phyloP scores from a whole-genome alignment of 2,113 vertebrate genomes.

The Paramisgurnus dabryanus region DNA sequence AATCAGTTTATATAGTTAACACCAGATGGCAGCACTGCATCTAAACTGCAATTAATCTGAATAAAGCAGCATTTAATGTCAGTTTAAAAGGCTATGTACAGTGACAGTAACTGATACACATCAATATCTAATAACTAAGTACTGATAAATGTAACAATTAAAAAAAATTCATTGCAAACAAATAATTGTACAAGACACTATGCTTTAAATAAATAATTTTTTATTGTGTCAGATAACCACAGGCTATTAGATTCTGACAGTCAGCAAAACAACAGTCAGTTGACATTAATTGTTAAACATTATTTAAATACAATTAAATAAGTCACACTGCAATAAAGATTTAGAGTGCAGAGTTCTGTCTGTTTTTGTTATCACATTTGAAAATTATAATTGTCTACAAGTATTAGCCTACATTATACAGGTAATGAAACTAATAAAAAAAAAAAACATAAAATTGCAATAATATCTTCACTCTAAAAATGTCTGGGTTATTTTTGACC shows the following conservation, averaged over 20 bases:
- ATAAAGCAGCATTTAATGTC: background rate
- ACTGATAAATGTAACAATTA: no score
- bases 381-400: background rate
- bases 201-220: background rate
- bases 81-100: no score
- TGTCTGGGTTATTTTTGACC: no score
- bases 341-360: no score
- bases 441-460: no score
- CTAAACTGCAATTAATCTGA: background rate
- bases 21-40: background rate
- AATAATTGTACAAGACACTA: background rate
- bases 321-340: background rate
- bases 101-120: no score
- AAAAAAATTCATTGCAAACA: background rate
- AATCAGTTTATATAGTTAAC: background rate
- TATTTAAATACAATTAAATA: background rate
- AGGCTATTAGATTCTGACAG: background rate
- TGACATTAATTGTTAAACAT: background rate
- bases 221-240: slow-evolving; percentile 1
- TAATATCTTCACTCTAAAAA: no score
- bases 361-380: background rate
- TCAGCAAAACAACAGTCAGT: background rate
- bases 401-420: background rate
- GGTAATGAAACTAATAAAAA: background rate
- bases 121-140: no score